phyloP scores from a whole-genome alignment of 30 jellyfish, hydroid and myxozoan genomes.

The Pelagia noctiluca region DNA sequence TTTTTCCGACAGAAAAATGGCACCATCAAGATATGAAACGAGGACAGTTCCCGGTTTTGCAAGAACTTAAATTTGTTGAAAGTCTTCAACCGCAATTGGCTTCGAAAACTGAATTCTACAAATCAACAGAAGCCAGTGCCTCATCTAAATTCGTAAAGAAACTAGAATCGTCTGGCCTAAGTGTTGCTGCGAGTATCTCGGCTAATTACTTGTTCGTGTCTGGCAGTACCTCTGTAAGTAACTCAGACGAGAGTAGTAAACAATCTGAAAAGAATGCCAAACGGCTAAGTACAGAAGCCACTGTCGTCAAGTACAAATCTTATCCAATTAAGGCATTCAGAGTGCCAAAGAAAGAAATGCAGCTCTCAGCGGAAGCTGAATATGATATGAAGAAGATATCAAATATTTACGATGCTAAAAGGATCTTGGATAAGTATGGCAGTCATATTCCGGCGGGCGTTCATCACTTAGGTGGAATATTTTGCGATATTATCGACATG shows the following conservation, averaged over 20 bases:
- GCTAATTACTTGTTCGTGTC: not conserved
- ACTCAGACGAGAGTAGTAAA: not conserved
- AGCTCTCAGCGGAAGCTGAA: not conserved
- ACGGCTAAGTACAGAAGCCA: too few species aligned
- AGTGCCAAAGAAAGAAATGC: not conserved
- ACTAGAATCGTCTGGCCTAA: not conserved
- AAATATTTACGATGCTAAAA: not conserved
- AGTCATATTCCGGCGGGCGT: not conserved
- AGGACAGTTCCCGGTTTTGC: not conserved
- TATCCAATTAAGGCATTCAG: not conserved
- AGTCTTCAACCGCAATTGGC: not conserved
- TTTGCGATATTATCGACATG: not conserved
- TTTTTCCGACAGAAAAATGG: not conserved
- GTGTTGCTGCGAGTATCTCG: not conserved
- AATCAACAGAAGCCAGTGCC: not conserved
- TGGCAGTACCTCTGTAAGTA: not conserved
- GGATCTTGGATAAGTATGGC: not conserved
- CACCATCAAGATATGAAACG: not conserved
- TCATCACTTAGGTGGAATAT: not conserved
- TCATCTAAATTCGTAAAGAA: too few species aligned
- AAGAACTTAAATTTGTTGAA: not conserved
- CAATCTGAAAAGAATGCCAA: not conserved
- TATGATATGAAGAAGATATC: not conserved
- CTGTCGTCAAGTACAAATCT: not conserved
- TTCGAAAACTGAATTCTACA: not conserved